A percentile compares a stretch with the other conserved stretches of the same genome.
These are phyloP conservation scores for Meteorus cinctellus DNA, from an alignment of 2,888 invertebrate genomes.

Conservation along the genomic window DNA sequence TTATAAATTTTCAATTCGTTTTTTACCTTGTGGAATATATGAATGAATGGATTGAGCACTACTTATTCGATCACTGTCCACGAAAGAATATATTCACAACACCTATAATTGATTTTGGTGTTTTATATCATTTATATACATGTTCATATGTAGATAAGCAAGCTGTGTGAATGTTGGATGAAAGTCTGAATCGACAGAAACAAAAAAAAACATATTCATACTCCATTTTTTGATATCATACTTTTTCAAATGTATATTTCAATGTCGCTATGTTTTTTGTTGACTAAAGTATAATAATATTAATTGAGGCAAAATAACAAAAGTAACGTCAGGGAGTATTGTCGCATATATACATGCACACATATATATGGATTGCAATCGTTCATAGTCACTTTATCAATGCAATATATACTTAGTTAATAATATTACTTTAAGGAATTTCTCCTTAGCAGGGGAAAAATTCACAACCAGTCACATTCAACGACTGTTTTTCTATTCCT, in stretches of 20 bases:
- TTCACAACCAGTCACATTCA: neutral
- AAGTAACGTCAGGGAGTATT: conserved; percentile 58
- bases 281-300: conserved; percentile 1
- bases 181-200: conserved; percentile 1
- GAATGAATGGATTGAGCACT: neutral
- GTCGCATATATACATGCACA: neutral
- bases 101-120: conserved; percentile 20
- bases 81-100: conserved; percentile 4
- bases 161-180: conserved; percentile 43
- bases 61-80: neutral
- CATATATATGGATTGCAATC: conserved; percentile 51
- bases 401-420: conserved; percentile 69
- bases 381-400: conserved; percentile 71
- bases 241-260: neutral
- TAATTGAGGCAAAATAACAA: conserved; percentile 41
- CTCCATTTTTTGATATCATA: neutral
- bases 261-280: neutral
- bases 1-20: neutral
- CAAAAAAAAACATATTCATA: conserved; percentile 3
- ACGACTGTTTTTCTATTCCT: conserved; percentile 24
- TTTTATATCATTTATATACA: conserved; percentile 63
- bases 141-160: conserved; percentile 66
- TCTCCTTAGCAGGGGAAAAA: neutral
- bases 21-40: neutral
- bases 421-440: conserved; percentile 64